Conservation (phyloP, 2,113 vertebrate genomes). For the Hiodon tergisus region DNA sequence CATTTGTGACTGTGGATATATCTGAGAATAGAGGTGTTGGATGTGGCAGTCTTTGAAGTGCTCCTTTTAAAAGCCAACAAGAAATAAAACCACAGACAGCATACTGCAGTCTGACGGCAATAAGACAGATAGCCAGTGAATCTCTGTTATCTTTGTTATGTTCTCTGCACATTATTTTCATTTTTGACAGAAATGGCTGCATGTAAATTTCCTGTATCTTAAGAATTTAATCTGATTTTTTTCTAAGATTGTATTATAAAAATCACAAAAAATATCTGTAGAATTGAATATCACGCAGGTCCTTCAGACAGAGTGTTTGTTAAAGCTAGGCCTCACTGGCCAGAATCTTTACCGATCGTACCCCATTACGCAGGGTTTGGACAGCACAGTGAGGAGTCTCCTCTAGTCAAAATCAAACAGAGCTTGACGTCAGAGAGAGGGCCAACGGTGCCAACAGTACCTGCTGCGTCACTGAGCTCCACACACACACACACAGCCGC, state of each 20-base stretch:
- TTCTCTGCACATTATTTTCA: no score
- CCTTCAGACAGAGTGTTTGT: neutral
- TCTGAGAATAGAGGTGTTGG: neutral
- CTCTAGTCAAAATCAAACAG: neutral
- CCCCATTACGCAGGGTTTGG: neutral
- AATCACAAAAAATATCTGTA: neutral
- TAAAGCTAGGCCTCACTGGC: neutral
- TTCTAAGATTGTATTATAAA: no score
- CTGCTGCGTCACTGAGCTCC: no score
- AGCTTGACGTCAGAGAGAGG: neutral
- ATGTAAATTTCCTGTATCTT: no score
- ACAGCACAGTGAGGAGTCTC: neutral
- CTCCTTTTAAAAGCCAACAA: neutral
- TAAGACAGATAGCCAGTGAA: no score
- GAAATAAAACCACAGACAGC: neutral
- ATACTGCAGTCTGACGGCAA: neutral
- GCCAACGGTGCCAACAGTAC: no score
- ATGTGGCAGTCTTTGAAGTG: conserved; percentile 3
- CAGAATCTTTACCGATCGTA: neutral
- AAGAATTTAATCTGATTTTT: no score
- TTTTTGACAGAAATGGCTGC: no score
- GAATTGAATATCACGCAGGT: neutral
- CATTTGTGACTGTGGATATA: neutral
- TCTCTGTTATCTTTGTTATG: no score
- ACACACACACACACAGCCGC: no score